These are phyloP conservation scores for Kobus ellipsiprymnus DNA, from an alignment of 2,113 vertebrate species.

Conservation along the genomic window DNA sequence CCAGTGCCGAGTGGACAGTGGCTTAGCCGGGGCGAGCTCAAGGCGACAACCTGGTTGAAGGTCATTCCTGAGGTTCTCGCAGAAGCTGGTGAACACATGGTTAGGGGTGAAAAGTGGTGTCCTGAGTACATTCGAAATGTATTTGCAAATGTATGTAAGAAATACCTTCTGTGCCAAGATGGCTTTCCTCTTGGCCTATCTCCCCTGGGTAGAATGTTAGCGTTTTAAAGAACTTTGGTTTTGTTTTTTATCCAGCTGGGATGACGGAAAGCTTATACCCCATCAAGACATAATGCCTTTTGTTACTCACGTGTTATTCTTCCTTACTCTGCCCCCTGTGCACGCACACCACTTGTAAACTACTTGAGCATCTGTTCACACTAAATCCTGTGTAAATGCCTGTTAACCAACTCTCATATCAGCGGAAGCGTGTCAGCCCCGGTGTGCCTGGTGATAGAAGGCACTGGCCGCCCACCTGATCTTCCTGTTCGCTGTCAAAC, in stretches of 20 bases:
- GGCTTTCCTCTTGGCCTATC: background rate
- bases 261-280: background rate
- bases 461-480: accelerated
- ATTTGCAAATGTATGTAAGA: background rate
- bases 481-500: background rate
- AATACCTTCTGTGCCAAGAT: background rate
- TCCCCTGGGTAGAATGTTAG: background rate
- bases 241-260: background rate
- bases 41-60: background rate
- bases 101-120: accelerated
- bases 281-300: background rate
- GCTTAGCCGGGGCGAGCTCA: accelerated
- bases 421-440: accelerated
- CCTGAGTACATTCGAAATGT: accelerated
- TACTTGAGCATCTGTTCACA: background rate
- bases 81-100: background rate
- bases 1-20: accelerated
- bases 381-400: background rate
- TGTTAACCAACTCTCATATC: accelerated
- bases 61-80: background rate
- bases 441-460: accelerated
- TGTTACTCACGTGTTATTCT: background rate
- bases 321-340: background rate
- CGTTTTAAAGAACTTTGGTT: background rate
- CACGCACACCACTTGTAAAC: background rate